These are phyloP conservation scores for Agrotis puta DNA, from an alignment of 2,888 invertebrate genomes.

Conservation along the genomic window DNA sequence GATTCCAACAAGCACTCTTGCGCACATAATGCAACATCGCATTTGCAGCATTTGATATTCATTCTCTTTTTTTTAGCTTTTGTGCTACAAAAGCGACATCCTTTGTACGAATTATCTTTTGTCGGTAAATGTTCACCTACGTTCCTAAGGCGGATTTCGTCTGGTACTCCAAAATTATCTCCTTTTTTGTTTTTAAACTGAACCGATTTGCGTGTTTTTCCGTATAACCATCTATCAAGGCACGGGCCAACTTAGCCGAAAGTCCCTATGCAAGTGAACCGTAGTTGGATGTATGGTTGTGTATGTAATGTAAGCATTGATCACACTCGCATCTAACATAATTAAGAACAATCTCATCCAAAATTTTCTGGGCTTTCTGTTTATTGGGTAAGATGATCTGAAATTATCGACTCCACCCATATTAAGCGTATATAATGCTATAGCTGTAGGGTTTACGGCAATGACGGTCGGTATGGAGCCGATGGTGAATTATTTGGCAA, in stretches of 20 bases:
- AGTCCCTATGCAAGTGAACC: constrained; percentile 45
- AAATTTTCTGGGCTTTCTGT: constrained; percentile 35
- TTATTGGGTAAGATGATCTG: constrained; percentile 25
- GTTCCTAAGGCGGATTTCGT: too few relatives aligned
- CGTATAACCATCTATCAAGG: constrained; percentile 48
- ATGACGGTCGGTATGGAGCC: background rate
- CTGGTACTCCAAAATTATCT: too few relatives aligned
- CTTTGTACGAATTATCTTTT: too few relatives aligned
- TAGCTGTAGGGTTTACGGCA: constrained; percentile 5
- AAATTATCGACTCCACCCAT: constrained; percentile 27
- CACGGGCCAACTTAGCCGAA: constrained; percentile 57
- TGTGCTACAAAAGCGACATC: too few relatives aligned
- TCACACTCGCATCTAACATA: constrained; percentile 31
- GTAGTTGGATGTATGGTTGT: constrained; percentile 10
- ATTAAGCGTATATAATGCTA: constrained; percentile 2
- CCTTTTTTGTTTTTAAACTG: constrained; percentile 45
- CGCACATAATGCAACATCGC: too few relatives aligned
- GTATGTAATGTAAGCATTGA: constrained; percentile 28
- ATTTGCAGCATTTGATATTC: too few relatives aligned
- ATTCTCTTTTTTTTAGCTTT: too few relatives aligned
- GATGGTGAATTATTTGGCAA: background rate
- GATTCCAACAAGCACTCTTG: too few relatives aligned
- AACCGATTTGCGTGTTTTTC: constrained; percentile 37
- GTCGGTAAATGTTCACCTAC: too few relatives aligned
- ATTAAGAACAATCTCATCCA: constrained; percentile 40